Conservation (phyloP, 2,888 invertebrate species). For the Sminthurinus aureus region DNA sequence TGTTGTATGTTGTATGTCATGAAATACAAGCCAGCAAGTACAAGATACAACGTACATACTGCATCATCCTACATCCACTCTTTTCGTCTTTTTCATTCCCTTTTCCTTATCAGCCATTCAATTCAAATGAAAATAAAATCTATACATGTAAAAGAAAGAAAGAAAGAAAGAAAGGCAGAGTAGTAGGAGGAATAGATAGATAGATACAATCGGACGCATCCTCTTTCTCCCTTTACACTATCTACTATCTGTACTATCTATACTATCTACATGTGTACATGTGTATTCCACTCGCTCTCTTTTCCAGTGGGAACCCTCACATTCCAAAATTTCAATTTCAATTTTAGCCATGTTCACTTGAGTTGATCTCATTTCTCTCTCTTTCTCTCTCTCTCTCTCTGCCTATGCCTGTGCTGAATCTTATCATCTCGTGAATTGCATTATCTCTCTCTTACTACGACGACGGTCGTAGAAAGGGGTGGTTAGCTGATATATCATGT, state of each 20-base stretch:
- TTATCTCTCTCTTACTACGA: slow-evolving; percentile 43
- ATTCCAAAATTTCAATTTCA: slow-evolving; percentile 49
- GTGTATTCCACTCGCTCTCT: not conserved
- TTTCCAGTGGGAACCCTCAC: slow-evolving; percentile 9
- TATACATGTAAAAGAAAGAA: not conserved
- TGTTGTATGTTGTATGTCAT: not conserved
- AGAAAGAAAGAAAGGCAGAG: too few relatives aligned
- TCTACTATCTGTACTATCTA: too few relatives aligned
- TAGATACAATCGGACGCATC: not conserved
- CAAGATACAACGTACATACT: not conserved
- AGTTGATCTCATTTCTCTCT: slow-evolving; percentile 48
- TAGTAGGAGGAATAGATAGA: not conserved
- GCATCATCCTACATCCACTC: too few relatives aligned
- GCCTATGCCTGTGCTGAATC: slow-evolving; percentile 46
- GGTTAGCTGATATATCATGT: slow-evolving; percentile 15
- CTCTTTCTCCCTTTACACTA: not conserved
- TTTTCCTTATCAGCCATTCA: slow-evolving; percentile 4
- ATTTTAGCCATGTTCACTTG: slow-evolving; percentile 40
- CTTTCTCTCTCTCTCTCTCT: slow-evolving; percentile 39
- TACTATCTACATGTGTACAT: too few relatives aligned
- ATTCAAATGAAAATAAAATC: slow-evolving; percentile 18
- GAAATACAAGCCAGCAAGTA: not conserved
- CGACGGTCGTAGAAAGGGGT: not conserved
- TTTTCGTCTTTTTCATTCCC: too few relatives aligned
- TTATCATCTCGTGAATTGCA: slow-evolving; percentile 53